Evolutionary conservation across 2,797 vertebrate species (phyloP), one percentile per base, ranked within the genome.

Genomic region (Heterohyrax brucei): DNA sequence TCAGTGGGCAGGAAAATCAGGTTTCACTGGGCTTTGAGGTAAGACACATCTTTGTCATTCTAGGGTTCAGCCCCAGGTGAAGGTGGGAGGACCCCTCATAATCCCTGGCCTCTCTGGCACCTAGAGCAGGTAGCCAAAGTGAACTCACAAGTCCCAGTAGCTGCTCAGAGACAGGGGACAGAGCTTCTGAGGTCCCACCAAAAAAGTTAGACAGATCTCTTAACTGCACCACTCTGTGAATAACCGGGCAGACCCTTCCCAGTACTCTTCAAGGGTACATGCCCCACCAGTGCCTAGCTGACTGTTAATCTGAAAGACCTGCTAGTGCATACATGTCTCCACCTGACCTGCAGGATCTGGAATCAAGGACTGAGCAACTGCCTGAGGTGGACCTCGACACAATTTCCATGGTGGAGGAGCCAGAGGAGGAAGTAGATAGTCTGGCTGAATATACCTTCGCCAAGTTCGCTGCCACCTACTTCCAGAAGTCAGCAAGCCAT

Each of bases 401-500:
- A 3, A 14, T 99, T 48, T 99, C 99, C 16, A 98, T 99, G 93
- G 98, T 97, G 7, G 98, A 98, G 19, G 96, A 98, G 88, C 97
- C 98, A 0, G 97, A 99, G 77, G 99, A 99, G 2, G 99, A 99
- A 44, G 92, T 97, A 0, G 99, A 99, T 12, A 98, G 80, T 91
- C 98, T 99, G 97, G 98, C 99, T 19, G 99, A 99, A 64, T 99
- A 99, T 93, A 98, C 99, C 81, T 99, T 99, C 97, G 98, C 99
- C 96, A 99, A 99, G 96, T 99, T 99, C 94, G 99, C 99, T 79
- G 99, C 99, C 48, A 99, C 99, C 97, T 99, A 99, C 98, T 99
- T 99, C 98, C 99, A 99, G 98, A 99, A 99, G 1, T 98, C 99
- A 0, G 99, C 99, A 84, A 99, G 98, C 3, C 98, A 99, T 91